A percentile compares a stretch with the other conserved stretches of the same genome.
Evolutionary conservation across 2,888 invertebrate species (phyloP).

Genomic region (Phyllotreta cruciferae): DNA sequence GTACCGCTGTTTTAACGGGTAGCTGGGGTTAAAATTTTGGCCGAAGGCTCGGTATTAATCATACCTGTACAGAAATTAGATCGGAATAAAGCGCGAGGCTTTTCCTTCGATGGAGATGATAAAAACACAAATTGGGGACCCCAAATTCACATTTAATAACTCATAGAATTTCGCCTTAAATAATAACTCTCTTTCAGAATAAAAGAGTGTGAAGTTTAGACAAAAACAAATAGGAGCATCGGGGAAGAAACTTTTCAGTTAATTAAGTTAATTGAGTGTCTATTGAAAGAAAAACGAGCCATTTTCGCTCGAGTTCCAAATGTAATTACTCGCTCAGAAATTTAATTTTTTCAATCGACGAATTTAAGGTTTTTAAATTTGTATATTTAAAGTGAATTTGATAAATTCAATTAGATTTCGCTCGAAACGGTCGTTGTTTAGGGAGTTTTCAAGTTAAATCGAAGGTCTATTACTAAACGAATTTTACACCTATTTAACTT

Average conservation of each 20-base stretch:
- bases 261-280: slow-evolving; percentile 55
- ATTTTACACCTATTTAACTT: slow-evolving; percentile 62
- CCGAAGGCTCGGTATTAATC: slow-evolving; percentile 42
- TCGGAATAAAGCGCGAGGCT: slow-evolving; percentile 35
- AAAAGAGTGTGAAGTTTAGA: too few species aligned
- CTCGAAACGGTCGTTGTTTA: neutral
- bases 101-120: neutral
- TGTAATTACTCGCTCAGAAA: too few species aligned
- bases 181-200: too few species aligned
- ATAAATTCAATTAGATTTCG: too few species aligned
- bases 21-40: slow-evolving; percentile 37
- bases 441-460: slow-evolving; percentile 47
- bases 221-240: slow-evolving; percentile 40
- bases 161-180: too few species aligned
- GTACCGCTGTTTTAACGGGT: slow-evolving; percentile 37
- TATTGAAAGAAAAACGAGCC: slow-evolving; percentile 44
- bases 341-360: too few species aligned
- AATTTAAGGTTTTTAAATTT: too few species aligned
- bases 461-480: slow-evolving; percentile 57
- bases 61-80: slow-evolving; percentile 41
- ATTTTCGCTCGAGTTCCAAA: too few species aligned
- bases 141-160: too few species aligned
- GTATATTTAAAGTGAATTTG: too few species aligned
- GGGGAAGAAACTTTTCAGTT: slow-evolving; percentile 51
- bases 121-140: too few species aligned